phyloP scores from a whole-genome alignment of 2,888 invertebrate genomes.

The Dorcus parallelipipedus region DNA sequence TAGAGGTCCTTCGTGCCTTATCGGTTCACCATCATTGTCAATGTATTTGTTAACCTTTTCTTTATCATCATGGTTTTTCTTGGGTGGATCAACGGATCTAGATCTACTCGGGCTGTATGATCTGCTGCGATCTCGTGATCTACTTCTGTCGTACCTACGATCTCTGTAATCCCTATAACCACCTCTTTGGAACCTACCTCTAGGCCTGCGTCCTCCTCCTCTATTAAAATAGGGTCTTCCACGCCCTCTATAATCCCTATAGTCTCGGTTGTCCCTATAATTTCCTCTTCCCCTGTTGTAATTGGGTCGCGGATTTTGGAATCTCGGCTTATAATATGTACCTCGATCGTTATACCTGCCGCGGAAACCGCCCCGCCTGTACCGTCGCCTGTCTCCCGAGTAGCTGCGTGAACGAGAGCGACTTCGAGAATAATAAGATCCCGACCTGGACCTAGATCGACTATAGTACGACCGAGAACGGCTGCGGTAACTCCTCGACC shows the following conservation, averaged over 20 bases:
- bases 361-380: constrained; percentile 51
- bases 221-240: constrained; percentile 42
- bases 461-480: constrained; percentile 63
- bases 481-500: constrained; percentile 45
- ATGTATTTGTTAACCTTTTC: constrained; percentile 59
- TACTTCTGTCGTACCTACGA: constrained; percentile 61
- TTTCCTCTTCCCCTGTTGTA: constrained; percentile 48
- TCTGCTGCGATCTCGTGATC: constrained; percentile 49
- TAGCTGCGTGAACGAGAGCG: constrained; percentile 58
- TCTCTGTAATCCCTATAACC: constrained; percentile 67
- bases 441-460: constrained; percentile 51
- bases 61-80: constrained; percentile 45
- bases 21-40: constrained; percentile 45
- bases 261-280: constrained; percentile 44
- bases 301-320: constrained; percentile 58
- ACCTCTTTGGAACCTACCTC: constrained; percentile 28
- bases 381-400: constrained; percentile 52
- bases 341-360: constrained; percentile 61
- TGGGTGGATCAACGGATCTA: constrained; percentile 36
- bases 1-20: constrained; percentile 55
- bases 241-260: constrained; percentile 42
- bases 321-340: constrained; percentile 76
- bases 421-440: constrained; percentile 56
- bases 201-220: constrained; percentile 29
- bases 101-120: constrained; percentile 54